Base-by-base conservation (phyloP, 1,140 invertebrate species). In the Cydia pomonella region DNA sequence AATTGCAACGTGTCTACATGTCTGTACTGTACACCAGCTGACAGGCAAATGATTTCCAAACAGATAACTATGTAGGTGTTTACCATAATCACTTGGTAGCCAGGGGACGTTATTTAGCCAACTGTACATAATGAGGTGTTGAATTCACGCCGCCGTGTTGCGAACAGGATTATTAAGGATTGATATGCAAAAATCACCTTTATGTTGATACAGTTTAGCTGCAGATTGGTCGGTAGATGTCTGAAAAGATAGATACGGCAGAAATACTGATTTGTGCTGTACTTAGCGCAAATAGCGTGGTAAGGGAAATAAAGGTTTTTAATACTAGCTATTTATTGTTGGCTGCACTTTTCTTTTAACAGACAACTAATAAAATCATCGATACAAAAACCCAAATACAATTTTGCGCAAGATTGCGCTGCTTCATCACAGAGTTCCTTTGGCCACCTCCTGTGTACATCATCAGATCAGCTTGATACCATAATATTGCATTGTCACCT, bases 91-190 rank as follows among this genome's bases (percentile, higher is more conserved):
- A 59, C 53, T 59, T 59, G 23, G 53, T 59, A 59, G 53, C 53
- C 53, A 3, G n/a, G 18, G 53, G 53, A 23, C 18, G 47, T 16
- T 16, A 50, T 53, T 53, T 59, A 59, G n/a, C 53, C 53, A 59
- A 59, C 53, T 59, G 53, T 59, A 59, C 53, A 23, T 23, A 59
- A 59, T n/a, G 53, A 59, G 53, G 53, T 59, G 53, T 59, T 59
- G 21, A 23, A 59, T 59, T 23, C 53, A 59, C 53, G 53, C 53
- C n/a, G 50, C n/a, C 0, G 50, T 53, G 44, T 53, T 53, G 53
- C 21, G 18, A 16, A 59, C n/a, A 23, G 21, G 21, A 23, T 59
- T 59, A 23, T 21, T 23, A 59, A 59, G 6, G 7, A 1, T 59
- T 21, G 50, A 1, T 59, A 59, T 12, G 53, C 53, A 18, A 23